phyloP scores from a whole-genome alignment of 2,888 invertebrate species.

The Pristionchus maxplancki region DNA sequence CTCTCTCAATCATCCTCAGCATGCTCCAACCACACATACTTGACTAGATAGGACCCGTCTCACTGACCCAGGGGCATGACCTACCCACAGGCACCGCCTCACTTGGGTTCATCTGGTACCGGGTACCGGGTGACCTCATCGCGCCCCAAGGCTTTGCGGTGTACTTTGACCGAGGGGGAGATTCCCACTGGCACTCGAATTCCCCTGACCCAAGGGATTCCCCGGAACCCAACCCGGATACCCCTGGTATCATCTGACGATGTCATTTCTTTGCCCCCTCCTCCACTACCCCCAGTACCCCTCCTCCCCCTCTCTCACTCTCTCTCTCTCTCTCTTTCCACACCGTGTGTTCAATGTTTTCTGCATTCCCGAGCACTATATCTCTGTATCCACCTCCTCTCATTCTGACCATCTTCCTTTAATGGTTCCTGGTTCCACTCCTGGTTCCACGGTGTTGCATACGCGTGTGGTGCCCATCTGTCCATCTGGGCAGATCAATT shows the following conservation, averaged over 20 bases:
- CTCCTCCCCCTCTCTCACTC: not conserved
- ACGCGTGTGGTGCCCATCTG: not conserved
- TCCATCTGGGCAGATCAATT: not conserved
- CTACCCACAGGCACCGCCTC: not conserved
- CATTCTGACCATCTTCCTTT: not conserved
- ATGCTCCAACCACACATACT: slow-evolving; percentile 47
- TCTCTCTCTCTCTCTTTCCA: slow-evolving; percentile 13
- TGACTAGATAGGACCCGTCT: slow-evolving; percentile 36
- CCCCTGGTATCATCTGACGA: not conserved
- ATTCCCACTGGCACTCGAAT: not conserved
- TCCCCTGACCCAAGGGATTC: not conserved
- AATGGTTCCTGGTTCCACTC: not conserved
- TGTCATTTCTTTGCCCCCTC: not conserved
- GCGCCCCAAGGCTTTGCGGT: not conserved
- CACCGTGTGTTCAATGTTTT: slow-evolving; percentile 48
- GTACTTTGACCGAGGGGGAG: not conserved
- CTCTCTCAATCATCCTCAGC: slow-evolving; percentile 49
- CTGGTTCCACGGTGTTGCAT: not conserved
- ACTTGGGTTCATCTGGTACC: not conserved
- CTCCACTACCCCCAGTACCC: not conserved
- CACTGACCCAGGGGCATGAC: not conserved
- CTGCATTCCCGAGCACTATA: slow-evolving; percentile 46
- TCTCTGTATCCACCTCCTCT: slow-evolving; percentile 1
- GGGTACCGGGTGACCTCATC: not conserved
- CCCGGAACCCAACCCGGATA: not conserved